These are phyloP conservation scores for Deilephila elpenor DNA, from an alignment of 2,888 invertebrate species.

Conservation along the genomic window DNA sequence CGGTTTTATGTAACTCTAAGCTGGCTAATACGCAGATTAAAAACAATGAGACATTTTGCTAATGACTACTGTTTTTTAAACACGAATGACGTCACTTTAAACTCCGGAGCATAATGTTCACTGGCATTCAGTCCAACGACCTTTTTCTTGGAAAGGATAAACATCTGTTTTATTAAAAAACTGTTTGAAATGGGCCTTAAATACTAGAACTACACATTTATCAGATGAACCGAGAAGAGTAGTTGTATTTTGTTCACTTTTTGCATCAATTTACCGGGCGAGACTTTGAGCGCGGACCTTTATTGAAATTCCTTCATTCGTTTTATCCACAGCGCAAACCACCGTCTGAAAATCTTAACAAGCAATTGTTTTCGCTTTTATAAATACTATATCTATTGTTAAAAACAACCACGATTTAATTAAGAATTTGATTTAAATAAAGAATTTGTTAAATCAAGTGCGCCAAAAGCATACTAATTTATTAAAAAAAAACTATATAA, in stretches of 20 bases:
- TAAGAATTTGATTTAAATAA: not conserved
- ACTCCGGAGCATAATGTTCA: too few relatives aligned
- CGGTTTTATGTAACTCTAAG: too few relatives aligned
- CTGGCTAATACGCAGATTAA: too few relatives aligned
- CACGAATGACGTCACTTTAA: too few relatives aligned
- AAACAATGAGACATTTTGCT: too few relatives aligned
- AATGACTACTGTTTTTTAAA: too few relatives aligned
- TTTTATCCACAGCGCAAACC: not conserved
- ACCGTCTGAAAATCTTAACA: not conserved
- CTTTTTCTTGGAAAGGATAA: too few relatives aligned
- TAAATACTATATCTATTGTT: not conserved
- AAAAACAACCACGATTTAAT: too few relatives aligned
- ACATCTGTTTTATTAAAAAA: not conserved
- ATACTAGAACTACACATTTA: not conserved
- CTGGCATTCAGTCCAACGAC: too few relatives aligned
- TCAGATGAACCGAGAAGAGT: not conserved
- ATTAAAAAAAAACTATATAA: too few relatives aligned
- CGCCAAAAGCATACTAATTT: too few relatives aligned
- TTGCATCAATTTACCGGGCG: conserved; percentile 4
- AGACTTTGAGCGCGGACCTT: not conserved
- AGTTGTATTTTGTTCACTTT: not conserved
- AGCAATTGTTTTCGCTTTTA: not conserved
- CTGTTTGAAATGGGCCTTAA: not conserved
- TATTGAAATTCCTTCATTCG: conserved; percentile 1
- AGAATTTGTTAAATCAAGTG: not conserved